Conservation (phyloP, 2,113 vertebrate species). For the Clarias macrocephalus region DNA sequence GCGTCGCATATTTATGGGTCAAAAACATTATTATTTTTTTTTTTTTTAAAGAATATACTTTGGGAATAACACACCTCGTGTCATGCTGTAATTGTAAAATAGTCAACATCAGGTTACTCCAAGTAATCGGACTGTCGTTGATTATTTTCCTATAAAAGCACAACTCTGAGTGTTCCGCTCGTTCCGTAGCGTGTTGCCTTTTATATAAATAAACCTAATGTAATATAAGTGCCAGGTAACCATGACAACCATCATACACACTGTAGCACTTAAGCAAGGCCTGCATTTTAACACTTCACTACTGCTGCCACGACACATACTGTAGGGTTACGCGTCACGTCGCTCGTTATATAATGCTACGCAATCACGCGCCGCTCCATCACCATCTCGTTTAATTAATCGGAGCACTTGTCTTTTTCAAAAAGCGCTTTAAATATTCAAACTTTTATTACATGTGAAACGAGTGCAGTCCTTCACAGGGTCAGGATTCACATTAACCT, state of each 20-base stretch:
- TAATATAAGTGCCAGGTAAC: neutral
- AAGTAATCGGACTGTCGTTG: neutral
- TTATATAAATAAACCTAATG: neutral
- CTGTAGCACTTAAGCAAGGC: neutral
- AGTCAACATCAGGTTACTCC: neutral
- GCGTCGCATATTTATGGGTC: neutral
- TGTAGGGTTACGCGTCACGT: neutral
- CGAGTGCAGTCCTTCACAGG: constrained; percentile 27
- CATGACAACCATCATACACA: neutral
- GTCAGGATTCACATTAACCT: constrained; percentile 49
- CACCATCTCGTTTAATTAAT: constrained; percentile 34
- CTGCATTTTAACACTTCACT: neutral
- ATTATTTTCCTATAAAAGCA: neutral
- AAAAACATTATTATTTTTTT: neutral
- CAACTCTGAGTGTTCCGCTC: neutral
- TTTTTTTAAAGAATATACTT: too few species aligned
- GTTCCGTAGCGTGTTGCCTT: neutral
- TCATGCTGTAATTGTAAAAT: too few species aligned
- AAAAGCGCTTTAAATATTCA: constrained; percentile 38
- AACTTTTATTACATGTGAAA: constrained; percentile 33
- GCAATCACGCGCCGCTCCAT: neutral
- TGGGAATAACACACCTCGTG: too few species aligned
- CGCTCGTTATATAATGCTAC: neutral
- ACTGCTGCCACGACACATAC: too few species aligned
- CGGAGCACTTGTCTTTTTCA: constrained; percentile 32